Evolutionary conservation across 2,888 invertebrate species (phyloP).

Genomic region (Clivina fossor): DNA sequence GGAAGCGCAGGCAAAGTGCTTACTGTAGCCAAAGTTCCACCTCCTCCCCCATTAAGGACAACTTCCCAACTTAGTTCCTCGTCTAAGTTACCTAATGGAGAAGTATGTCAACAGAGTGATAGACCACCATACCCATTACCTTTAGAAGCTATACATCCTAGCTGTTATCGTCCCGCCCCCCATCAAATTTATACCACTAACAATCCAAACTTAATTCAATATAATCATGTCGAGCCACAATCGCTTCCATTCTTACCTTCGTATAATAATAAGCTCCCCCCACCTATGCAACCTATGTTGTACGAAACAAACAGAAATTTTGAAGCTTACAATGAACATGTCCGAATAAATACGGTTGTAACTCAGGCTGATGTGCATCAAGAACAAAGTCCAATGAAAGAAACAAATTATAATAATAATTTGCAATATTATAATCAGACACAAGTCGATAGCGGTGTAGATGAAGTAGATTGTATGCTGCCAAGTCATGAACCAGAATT

Average conservation of each 20-base stretch:
- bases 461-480: slow-evolving; percentile 67
- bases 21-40: slow-evolving; percentile 81
- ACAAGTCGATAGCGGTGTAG: slow-evolving; percentile 57
- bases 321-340: slow-evolving; percentile 48
- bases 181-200: slow-evolving; percentile 56
- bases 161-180: slow-evolving; percentile 40
- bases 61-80: slow-evolving; percentile 79
- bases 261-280: slow-evolving; percentile 52
- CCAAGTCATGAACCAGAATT: slow-evolving; percentile 59
- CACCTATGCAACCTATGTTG: slow-evolving; percentile 11
- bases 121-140: slow-evolving; percentile 56
- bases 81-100: slow-evolving; percentile 61
- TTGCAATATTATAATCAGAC: slow-evolving; percentile 45
- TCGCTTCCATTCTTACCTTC: slow-evolving; percentile 64
- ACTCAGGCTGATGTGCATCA: slow-evolving; percentile 85
- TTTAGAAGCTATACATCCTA: slow-evolving; percentile 40
- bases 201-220: slow-evolving; percentile 48
- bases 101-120: slow-evolving; percentile 55
- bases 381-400: slow-evolving; percentile 71
- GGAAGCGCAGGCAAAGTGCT: slow-evolving; percentile 80
- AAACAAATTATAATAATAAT: slow-evolving; percentile 46
- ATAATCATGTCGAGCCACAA: slow-evolving; percentile 57
- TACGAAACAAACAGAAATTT: slow-evolving; percentile 34
- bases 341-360: slow-evolving; percentile 63
- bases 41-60: slow-evolving; percentile 81